A percentile compares a stretch with the other conserved stretches of the same genome.
Evolutionary conservation across 35 echinoderm and acorn worm genomes (phyloP).

Genomic region (Stichopus chloronotus): DNA sequence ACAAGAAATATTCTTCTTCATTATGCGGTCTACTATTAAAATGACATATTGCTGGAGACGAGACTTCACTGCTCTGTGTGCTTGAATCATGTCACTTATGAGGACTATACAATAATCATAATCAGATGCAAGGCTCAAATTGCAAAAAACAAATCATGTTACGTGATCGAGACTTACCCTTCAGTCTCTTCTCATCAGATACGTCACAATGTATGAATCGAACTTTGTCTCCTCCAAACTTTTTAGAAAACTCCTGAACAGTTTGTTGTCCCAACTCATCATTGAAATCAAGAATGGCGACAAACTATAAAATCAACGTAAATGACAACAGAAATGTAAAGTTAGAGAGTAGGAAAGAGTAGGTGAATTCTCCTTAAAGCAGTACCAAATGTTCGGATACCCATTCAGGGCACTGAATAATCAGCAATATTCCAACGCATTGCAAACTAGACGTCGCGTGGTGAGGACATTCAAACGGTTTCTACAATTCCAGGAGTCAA

Average conservation of each 20-base stretch:
- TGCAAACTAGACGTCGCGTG: background rate
- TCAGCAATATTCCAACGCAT: background rate
- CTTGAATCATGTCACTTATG: too few relatives aligned
- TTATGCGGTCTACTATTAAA: too few relatives aligned
- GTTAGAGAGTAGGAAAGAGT: too few relatives aligned
- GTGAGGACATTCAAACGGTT: too few relatives aligned
- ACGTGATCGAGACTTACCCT: background rate
- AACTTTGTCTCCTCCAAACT: background rate
- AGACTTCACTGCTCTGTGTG: too few relatives aligned
- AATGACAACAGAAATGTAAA: background rate
- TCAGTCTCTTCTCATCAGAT: background rate
- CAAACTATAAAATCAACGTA: background rate
- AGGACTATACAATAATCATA: too few relatives aligned
- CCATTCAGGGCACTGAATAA: background rate
- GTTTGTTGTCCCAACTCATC: background rate
- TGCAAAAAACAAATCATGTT: background rate
- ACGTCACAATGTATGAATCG: slow-evolving; percentile 8
- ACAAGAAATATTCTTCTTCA: too few relatives aligned
- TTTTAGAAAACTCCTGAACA: background rate
- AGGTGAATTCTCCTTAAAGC: too few relatives aligned
- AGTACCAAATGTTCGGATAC: background rate
- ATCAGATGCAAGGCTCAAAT: background rate
- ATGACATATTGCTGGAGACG: too few relatives aligned
- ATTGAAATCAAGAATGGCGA: background rate
- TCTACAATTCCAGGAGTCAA: too few relatives aligned